Base-by-base conservation (phyloP, 2,797 vertebrate genomes). In the Nyctibius grandis region DNA sequence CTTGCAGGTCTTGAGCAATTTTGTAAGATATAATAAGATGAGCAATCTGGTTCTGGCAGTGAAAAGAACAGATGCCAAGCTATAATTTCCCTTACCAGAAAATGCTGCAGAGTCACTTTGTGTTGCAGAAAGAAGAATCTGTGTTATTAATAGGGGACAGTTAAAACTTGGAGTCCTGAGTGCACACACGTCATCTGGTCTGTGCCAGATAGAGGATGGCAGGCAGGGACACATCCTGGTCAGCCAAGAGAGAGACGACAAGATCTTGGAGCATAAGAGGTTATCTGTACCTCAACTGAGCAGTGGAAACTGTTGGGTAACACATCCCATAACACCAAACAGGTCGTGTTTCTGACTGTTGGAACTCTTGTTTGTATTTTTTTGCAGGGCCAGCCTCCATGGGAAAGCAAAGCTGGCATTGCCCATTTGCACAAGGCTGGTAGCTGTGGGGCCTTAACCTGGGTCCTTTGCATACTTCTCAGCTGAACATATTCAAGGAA, bases 1-100 rank as follows among this genome's bases (percentile, higher is more conserved):
- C 91, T 96, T 96, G 88, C 82, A 96, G 93, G 88, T 96, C 94
- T 82, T 78, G 77, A 95, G 64, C 93, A 96, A 92, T 97, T 97
- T 96, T 97, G 68, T 95, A 96, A 96, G 92, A 75, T 96, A 94
- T 97, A 97, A 97, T 95, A 97, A 97, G 96, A 97, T 96, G 91
- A 96, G 95, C 97, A 97, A 96, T 96, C 95, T 96, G 95, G 91
- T 97, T 97, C 94, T 96, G 94, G 94, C 96, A 95, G 95, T 93
- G 95, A 94, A 96, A 96, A 95, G 93, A 96, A 96, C 92, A 97
- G 95, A 97, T 95, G 95, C 84, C 86, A 91, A 92, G 91, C 94
- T 97, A 88, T 97, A 96, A 96, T 97, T 97, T 96, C 77, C 51
- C 63, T 91, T 96, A 93, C 79, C 74, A 97, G 94, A 96, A 96